Evolutionary conservation across 2,888 invertebrate genomes (phyloP).

Genomic region (Nomada lathburiana): DNA sequence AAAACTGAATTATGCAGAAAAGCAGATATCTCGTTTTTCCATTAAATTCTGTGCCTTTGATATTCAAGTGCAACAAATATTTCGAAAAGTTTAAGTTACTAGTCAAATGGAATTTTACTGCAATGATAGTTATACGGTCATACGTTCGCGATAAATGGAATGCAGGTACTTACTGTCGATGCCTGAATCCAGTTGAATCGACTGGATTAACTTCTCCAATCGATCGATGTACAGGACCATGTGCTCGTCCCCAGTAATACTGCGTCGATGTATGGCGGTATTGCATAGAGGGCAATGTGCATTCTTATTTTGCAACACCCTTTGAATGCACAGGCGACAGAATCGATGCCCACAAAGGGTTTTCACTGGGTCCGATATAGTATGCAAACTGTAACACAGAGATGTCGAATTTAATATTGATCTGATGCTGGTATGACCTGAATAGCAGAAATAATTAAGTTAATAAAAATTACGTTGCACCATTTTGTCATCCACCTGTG

Average conservation of each 20-base stretch:
- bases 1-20: too few relatives aligned
- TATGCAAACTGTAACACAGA: slow-evolving; percentile 68
- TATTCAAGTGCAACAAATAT: too few relatives aligned
- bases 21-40: too few relatives aligned
- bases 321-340: slow-evolving; percentile 71
- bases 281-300: slow-evolving; percentile 75
- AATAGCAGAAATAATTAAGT: neutral
- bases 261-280: slow-evolving; percentile 63
- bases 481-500: too few relatives aligned
- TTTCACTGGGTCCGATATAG: slow-evolving; percentile 66
- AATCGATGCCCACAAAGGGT: slow-evolving; percentile 76
- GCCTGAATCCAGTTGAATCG: slow-evolving; percentile 67
- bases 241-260: slow-evolving; percentile 61
- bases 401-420: neutral
- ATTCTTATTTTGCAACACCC: slow-evolving; percentile 55
- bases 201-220: slow-evolving; percentile 57
- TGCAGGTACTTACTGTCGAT: slow-evolving; percentile 70
- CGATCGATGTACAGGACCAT: slow-evolving; percentile 49
- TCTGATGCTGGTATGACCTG: neutral
- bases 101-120: too few relatives aligned
- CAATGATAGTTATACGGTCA: too few relatives aligned
- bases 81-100: too few relatives aligned
- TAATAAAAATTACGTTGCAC: neutral
- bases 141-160: neutral
- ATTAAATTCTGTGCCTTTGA: too few relatives aligned